Evolutionary conservation across 1,140 invertebrate genomes (phyloP).

Genomic region (Xylocopa sonorina): DNA sequence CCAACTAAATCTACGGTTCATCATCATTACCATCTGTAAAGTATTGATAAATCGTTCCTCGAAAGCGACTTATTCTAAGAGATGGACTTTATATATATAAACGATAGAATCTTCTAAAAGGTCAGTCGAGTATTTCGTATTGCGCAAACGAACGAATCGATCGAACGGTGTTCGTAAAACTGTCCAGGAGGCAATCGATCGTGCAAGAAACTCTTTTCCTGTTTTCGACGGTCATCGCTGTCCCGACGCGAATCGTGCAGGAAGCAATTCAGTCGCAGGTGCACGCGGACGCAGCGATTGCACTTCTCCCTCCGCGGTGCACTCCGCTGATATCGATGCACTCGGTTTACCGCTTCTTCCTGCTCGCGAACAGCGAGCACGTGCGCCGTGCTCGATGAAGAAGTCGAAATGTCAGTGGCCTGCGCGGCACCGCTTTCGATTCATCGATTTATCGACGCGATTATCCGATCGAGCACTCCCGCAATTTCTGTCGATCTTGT

Average conservation of each 20-base stretch:
- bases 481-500: too few relatives aligned
- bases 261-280: conserved; percentile 48
- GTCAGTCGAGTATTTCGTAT: not conserved
- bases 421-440: not conserved
- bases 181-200: too few relatives aligned
- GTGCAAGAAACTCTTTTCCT: too few relatives aligned
- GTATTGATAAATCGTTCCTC: conserved; percentile 6
- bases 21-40: too few relatives aligned
- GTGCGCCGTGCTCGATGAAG: conserved; percentile 36
- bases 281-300: conserved; percentile 51
- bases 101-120: not conserved
- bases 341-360: conserved; percentile 37
- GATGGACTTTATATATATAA: not conserved
- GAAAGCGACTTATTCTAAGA: not conserved
- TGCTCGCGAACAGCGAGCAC: conserved; percentile 33
- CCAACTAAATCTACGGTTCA: not conserved
- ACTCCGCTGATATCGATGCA: conserved; percentile 38
- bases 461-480: not conserved
- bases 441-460: not conserved
- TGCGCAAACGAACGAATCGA: not conserved
- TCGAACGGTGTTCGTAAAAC: not conserved
- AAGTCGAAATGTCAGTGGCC: conserved; percentile 30
- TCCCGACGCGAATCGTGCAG: conserved; percentile 38
- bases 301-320: conserved; percentile 32
- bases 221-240: conserved; percentile 13